These are phyloP conservation scores for Chiropotes sagulatus DNA, from an alignment of 2,797 vertebrate species.

Conservation along the genomic window DNA sequence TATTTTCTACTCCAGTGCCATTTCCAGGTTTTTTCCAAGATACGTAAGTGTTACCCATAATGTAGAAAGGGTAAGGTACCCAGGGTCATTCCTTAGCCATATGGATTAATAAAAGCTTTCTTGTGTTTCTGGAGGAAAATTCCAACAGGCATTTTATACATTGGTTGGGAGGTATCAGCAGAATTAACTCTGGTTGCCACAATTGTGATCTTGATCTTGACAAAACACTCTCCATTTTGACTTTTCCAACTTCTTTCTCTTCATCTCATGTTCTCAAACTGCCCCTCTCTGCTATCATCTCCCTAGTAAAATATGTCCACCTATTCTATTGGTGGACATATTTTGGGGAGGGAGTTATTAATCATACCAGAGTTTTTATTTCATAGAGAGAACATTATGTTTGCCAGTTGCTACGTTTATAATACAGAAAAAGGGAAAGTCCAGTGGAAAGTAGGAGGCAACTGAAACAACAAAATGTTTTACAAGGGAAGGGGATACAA, in stretches of 20 bases:
- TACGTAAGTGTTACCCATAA: not conserved
- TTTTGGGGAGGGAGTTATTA: not conserved
- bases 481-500: fast-evolving
- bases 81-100: too few species aligned
- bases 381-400: not conserved
- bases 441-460: not conserved
- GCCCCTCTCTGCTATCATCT: not conserved
- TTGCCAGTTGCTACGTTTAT: not conserved
- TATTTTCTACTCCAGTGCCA: not conserved
- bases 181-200: not conserved
- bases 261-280: not conserved
- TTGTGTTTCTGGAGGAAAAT: not conserved
- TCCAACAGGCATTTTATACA: not conserved
- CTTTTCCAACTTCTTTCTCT: not conserved
- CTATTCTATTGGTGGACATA: too few species aligned
- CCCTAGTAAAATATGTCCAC: too few species aligned
- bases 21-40: not conserved
- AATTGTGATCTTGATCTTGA: not conserved
- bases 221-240: not conserved
- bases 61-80: not conserved
- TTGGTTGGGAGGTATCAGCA: not conserved
- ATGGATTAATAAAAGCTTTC: not conserved
- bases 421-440: not conserved
- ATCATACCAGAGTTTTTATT: not conserved
- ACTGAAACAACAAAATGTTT: not conserved